A percentile compares a stretch with the other conserved stretches of the same genome.
Evolutionary conservation across 1,140 invertebrate genomes (phyloP).

Genomic region (Rhizoglyphus robini): DNA sequence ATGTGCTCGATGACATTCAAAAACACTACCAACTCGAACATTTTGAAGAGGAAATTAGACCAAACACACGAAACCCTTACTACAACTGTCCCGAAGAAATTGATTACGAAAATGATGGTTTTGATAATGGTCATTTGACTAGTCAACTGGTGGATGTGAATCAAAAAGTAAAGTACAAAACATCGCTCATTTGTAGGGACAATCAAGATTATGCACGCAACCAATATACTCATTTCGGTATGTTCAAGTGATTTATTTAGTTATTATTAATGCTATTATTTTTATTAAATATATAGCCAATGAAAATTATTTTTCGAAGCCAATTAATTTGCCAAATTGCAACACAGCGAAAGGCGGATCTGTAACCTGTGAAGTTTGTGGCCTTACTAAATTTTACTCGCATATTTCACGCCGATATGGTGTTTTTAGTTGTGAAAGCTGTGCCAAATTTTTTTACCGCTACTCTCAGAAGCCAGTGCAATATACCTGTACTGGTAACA

Average conservation of each 20-base stretch:
- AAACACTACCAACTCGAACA: constrained; percentile 21
- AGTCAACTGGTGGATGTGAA: too few species aligned
- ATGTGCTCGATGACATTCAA: constrained; percentile 18
- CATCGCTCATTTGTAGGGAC: too few species aligned
- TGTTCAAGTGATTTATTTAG: too few species aligned
- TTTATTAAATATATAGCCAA: background rate
- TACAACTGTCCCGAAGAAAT: too few species aligned
- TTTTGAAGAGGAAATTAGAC: constrained; percentile 12
- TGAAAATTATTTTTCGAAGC: background rate
- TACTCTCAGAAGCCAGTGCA: constrained; percentile 18
- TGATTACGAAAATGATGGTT: background rate
- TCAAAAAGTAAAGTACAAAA: too few species aligned
- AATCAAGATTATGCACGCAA: too few species aligned
- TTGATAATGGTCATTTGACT: too few species aligned
- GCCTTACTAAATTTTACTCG: constrained; percentile 21
- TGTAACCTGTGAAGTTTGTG: constrained; percentile 22
- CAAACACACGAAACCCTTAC: too few species aligned
- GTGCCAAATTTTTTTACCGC: constrained; percentile 24
- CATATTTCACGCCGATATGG: constrained; percentile 22
- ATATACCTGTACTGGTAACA: constrained; percentile 17
- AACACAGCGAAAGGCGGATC: constrained; percentile 13
- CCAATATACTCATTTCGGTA: too few species aligned
- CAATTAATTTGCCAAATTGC: background rate
- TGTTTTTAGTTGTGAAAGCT: constrained; percentile 19
- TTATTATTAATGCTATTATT: too few species aligned